These are phyloP conservation scores for Drosophila diplacantha DNA, from an alignment of 2,888 invertebrate genomes.

Conservation along the genomic window DNA sequence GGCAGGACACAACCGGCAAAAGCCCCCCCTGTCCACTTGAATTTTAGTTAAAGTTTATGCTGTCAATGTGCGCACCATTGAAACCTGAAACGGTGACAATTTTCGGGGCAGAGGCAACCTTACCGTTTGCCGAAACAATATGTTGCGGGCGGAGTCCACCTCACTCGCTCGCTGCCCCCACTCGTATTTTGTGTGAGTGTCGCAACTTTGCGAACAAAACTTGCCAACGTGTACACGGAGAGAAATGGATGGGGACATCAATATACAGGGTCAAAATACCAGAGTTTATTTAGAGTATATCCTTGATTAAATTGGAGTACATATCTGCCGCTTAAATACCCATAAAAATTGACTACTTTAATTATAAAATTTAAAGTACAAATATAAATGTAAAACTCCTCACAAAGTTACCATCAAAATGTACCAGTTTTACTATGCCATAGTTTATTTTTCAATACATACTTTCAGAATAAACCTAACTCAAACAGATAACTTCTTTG, in stretches of 20 bases:
- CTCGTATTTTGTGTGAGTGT: constrained; percentile 17
- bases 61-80: constrained; percentile 67
- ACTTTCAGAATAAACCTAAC: neutral
- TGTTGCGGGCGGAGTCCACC: constrained; percentile 46
- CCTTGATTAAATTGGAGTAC: neutral
- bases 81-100: constrained; percentile 62
- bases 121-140: constrained; percentile 61
- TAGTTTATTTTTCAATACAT: neutral
- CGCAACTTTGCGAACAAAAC: constrained; percentile 40
- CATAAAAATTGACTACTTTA: neutral
- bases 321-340: neutral
- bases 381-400: neutral
- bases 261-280: neutral
- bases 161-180: neutral
- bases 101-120: constrained; percentile 63
- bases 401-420: neutral
- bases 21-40: constrained; percentile 26
- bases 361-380: neutral
- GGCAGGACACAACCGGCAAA: neutral
- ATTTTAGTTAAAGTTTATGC: constrained; percentile 63
- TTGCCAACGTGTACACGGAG: constrained; percentile 23
- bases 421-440: neutral
- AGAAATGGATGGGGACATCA: neutral
- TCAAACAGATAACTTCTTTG: neutral
- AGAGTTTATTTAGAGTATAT: neutral